A percentile compares a stretch with the other conserved stretches of the same genome.
These are phyloP conservation scores for Uropetala carovei DNA, from an alignment of 2,888 invertebrate species.

Conservation along the genomic window DNA sequence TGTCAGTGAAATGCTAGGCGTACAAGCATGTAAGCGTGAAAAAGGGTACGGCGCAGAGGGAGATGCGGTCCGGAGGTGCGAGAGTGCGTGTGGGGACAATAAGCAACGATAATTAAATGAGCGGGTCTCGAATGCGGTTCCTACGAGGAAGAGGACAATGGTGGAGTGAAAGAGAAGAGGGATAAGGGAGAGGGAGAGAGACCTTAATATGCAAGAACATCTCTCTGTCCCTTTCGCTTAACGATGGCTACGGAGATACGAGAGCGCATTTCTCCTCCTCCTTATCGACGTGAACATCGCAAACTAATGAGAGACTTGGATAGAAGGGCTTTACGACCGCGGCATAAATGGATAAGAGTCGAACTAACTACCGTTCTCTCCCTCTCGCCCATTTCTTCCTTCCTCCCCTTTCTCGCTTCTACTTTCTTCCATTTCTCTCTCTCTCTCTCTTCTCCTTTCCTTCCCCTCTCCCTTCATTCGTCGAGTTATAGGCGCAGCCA, in stretches of 20 bases:
- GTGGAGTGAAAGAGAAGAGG: not conserved
- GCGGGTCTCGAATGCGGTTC: not conserved
- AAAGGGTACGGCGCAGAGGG: not conserved
- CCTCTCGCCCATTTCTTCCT: not conserved
- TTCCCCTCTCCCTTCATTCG: not conserved
- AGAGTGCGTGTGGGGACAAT: not conserved
- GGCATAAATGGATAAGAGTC: conserved; percentile 39
- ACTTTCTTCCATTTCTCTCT: not conserved
- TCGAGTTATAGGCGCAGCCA: too few relatives aligned
- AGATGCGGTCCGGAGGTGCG: not conserved
- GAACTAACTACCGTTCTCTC: not conserved
- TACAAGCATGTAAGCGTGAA: too few relatives aligned
- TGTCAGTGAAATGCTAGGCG: too few relatives aligned
- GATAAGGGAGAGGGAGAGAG: not conserved
- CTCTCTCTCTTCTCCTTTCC: not conserved
- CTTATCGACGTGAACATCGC: not conserved
- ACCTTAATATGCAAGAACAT: too few relatives aligned
- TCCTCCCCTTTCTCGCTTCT: not conserved
- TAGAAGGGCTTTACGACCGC: conserved; percentile 4
- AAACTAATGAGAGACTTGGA: not conserved
- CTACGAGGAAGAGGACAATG: not conserved
- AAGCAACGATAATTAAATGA: not conserved
- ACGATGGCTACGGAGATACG: too few relatives aligned
- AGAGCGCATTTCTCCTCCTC: not conserved
- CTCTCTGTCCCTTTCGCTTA: too few relatives aligned